Evolutionary conservation across 2,797 vertebrate genomes (phyloP).

Genomic region (Periophthalmus magnuspinnatus): DNA sequence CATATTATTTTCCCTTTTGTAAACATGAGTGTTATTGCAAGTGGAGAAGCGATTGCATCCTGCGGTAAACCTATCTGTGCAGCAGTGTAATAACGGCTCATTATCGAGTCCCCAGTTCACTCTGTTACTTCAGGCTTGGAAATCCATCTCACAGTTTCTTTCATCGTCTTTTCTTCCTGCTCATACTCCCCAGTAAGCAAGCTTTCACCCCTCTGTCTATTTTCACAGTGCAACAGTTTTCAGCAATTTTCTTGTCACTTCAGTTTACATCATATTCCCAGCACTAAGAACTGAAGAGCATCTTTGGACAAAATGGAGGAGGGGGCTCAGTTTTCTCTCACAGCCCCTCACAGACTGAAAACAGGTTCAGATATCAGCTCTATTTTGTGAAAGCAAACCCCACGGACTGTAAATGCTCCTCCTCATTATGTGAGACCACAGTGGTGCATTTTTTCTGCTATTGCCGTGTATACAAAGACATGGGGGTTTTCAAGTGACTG

Average conservation of each 20-base stretch:
- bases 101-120: constrained; percentile 7
- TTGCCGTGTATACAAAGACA: constrained; percentile 22
- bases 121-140: constrained; percentile 28
- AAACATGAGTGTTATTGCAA: constrained; percentile 23
- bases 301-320: constrained; percentile 31
- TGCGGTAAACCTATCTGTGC: neutral
- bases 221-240: constrained; percentile 22
- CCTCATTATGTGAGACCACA: constrained; percentile 30
- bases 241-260: constrained; percentile 26
- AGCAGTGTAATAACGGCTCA: constrained; percentile 28
- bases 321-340: no score
- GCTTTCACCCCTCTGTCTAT: constrained; percentile 20
- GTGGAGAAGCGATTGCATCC: constrained; percentile 33
- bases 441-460: constrained; percentile 20
- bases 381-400: constrained; percentile 9
- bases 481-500: constrained; percentile 36
- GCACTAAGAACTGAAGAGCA: constrained; percentile 35
- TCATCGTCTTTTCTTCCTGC: no score
- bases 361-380: constrained; percentile 29
- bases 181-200: constrained; percentile 31
- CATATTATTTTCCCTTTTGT: neutral
- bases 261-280: constrained; percentile 16
- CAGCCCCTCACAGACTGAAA: constrained; percentile 10
- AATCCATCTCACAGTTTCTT: constrained; percentile 13
- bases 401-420: constrained; percentile 29